phyloP scores from a whole-genome alignment of 2,888 invertebrate genomes.

The Gastracanthus pulcherrimus region DNA sequence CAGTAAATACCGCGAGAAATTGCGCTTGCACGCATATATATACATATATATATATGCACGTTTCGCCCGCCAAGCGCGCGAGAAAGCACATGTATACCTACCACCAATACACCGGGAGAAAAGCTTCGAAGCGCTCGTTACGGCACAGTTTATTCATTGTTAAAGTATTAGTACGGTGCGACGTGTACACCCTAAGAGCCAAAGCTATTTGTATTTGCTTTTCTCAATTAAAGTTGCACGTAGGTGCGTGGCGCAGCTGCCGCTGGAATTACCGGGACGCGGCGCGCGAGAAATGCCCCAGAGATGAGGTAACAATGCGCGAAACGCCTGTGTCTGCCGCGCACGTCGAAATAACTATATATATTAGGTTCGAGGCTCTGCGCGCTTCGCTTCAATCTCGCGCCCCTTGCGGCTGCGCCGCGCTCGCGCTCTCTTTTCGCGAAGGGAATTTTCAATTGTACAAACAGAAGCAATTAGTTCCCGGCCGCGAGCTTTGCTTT shows the following conservation, averaged over 20 bases:
- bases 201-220: not conserved
- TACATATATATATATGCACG: not conserved
- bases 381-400: not conserved
- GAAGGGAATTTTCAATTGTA: not conserved
- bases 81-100: too few species aligned
- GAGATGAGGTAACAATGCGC: slow-evolving; percentile 3
- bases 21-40: not conserved
- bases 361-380: too few species aligned
- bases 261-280: not conserved
- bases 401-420: not conserved
- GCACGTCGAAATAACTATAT: too few species aligned
- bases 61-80: not conserved
- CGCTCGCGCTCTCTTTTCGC: not conserved
- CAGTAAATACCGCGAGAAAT: too few species aligned
- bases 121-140: not conserved
- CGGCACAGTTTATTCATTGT: not conserved
- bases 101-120: too few species aligned
- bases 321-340: not conserved
- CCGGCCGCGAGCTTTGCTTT: not conserved
- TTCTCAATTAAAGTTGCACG: slow-evolving; percentile 12
- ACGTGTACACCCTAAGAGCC: not conserved
- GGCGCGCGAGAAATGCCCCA: not conserved
- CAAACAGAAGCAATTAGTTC: slow-evolving; percentile 14
- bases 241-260: too few species aligned
- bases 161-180: not conserved